Evolutionary conservation across 2,888 invertebrate species (phyloP), one percentile per base, ranked within the genome.

Genomic region (Microctonus brassicae): DNA sequence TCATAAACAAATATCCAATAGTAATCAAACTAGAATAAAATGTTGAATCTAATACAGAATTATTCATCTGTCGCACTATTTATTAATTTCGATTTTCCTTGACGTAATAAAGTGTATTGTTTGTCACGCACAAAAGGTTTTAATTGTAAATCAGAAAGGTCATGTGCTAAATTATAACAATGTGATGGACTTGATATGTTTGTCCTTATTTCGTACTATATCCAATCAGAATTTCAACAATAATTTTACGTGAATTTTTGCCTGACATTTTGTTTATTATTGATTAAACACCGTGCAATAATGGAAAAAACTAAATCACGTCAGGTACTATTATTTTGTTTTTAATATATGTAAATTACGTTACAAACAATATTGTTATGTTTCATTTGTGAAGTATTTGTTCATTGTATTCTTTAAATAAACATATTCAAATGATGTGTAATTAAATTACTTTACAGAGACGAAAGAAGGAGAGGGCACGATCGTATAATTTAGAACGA

Each of bases 381-480:
- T n/a, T n/a, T n/a, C n/a, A n/a, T n/a, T n/a, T n/a, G n/a, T n/a
- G n/a, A n/a, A 36, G 6, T 42, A 29, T 52, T 47, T n/a, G 22
- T 36, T 24, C 13, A 53, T 29, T 17, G 29, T 33, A 22, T n/a
- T 61, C 33, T 24, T 52, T 34, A 58, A 7, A 10, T 52, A 20
- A 11, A 34, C 20, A 17, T 29, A 42, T 66, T 26, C 24, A n/a
- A n/a, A 34, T 55, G 10, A 24, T 17, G 22, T 17, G 5, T 33
- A 58, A 69, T 17, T 26, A 26, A 1, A 39, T 69, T 20, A 67
- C 34, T 70, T 70, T 58, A 13, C 67, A 86, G 85, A 86, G 84
- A 73, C 81, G 80, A 36, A 83, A 79, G 74, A 86, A 82, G 71
- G 84, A 85, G 60, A 83, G 82, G 52, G 76, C 67, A 4, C 78